Evolutionary conservation across 2,797 vertebrate genomes (phyloP).

Genomic region (Myotis findleyi): DNA sequence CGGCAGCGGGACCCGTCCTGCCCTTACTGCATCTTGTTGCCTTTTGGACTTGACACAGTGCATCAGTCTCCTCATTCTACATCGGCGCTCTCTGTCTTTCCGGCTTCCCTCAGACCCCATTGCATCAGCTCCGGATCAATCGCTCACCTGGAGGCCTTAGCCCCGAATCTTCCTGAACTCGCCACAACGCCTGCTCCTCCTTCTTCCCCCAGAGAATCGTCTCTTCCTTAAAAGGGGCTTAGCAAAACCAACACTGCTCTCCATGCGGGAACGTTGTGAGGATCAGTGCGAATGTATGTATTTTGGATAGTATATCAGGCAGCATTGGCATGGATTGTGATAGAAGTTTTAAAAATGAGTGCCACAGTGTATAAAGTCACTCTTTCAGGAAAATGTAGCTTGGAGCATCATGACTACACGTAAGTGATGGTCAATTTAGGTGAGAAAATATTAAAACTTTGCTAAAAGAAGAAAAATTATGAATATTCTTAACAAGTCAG

Average conservation of each 20-base stretch:
- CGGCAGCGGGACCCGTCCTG: fast-evolving
- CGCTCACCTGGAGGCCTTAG: fast-evolving
- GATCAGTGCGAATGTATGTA: neutral
- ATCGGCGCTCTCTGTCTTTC: fast-evolving
- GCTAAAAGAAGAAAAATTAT: neutral
- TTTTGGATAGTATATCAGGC: neutral
- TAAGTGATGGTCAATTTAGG: neutral
- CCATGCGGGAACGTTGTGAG: neutral
- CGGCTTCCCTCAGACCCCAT: neutral
- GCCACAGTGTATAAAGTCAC: neutral
- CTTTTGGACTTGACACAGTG: fast-evolving
- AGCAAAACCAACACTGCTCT: neutral
- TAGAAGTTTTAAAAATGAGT: neutral
- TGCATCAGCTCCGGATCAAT: neutral
- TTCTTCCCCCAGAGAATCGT: neutral
- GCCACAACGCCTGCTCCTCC: fast-evolving
- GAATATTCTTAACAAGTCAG: neutral
- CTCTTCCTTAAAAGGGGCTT: neutral
- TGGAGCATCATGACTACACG: neutral
- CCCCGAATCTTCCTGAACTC: neutral
- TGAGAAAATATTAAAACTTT: conserved; percentile 16
- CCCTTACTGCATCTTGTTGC: neutral
- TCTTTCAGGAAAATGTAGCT: neutral
- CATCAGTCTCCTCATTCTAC: fast-evolving
- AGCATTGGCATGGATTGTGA: neutral